Conservation (phyloP, 1,140 invertebrate genomes). For the Belonocnema kinseyi region DNA sequence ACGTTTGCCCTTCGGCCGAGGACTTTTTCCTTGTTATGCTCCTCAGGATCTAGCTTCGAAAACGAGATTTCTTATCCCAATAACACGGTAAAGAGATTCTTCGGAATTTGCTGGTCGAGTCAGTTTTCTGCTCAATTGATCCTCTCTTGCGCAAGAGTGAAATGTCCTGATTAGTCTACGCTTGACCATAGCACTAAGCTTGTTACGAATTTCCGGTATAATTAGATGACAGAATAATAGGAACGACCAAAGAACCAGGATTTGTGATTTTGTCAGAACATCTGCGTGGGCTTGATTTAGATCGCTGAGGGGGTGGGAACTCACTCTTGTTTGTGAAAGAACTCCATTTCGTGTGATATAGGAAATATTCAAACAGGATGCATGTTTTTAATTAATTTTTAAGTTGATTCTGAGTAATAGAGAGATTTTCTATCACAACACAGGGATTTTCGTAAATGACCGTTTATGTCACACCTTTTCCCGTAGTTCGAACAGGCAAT, state of each 20-base stretch:
- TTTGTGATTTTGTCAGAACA: conserved; percentile 1
- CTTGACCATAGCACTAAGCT: not conserved
- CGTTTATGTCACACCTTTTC: no score
- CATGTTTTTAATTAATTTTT: no score
- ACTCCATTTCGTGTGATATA: no score
- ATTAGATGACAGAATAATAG: conserved; percentile 30
- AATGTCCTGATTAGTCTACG: conserved; percentile 18
- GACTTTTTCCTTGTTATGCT: conserved; percentile 29
- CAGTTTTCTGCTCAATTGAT: conserved; percentile 26
- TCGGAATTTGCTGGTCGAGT: conserved; percentile 14
- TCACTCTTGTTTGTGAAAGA: not conserved
- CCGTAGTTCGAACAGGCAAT: no score
- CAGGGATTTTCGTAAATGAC: no score
- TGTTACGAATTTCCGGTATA: conserved; percentile 24
- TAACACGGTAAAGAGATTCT: conserved; percentile 26
- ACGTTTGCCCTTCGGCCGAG: conserved; percentile 26
- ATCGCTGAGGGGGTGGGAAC: not conserved
- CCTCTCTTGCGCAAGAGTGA: conserved; percentile 21
- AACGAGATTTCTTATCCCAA: conserved; percentile 24
- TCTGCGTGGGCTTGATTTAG: not conserved
- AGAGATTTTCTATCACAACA: no score
- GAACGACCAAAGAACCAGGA: not conserved
- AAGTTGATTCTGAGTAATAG: no score
- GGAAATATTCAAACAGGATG: no score
- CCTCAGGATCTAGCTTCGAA: conserved; percentile 23